Evolutionary conservation across 2,113 vertebrate species (phyloP).

Genomic region (Eulemur macaco): DNA sequence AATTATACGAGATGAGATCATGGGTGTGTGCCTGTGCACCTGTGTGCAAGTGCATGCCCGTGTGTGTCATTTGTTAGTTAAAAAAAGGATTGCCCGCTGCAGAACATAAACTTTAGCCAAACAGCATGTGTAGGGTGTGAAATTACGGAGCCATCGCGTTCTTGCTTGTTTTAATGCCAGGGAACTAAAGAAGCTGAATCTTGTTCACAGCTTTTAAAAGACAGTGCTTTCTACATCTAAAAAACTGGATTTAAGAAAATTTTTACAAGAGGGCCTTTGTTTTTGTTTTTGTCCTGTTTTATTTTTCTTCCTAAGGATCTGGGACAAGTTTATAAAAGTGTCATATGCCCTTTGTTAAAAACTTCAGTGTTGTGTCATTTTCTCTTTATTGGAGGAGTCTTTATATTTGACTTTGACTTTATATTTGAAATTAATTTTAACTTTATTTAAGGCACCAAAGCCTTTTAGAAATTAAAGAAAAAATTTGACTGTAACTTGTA

Average conservation of each 20-base stretch:
- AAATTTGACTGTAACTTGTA: neutral
- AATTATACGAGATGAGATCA: neutral
- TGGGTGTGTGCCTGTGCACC: neutral
- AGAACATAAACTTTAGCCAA: neutral
- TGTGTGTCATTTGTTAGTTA: neutral
- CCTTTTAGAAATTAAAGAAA: neutral
- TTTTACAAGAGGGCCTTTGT: neutral
- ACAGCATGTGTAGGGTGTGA: neutral
- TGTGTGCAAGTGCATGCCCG: neutral
- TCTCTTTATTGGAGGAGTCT: neutral
- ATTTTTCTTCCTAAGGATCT: neutral
- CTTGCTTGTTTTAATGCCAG: neutral
- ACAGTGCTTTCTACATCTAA: neutral
- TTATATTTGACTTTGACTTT: neutral
- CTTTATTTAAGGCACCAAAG: neutral
- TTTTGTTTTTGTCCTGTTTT: slow-evolving; percentile 30
- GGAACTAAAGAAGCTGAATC: neutral
- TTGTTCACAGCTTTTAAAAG: neutral
- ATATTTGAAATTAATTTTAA: neutral
- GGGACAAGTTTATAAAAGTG: neutral
- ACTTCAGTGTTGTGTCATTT: neutral
- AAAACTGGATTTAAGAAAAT: neutral
- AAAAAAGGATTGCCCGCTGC: neutral
- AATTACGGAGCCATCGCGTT: neutral
- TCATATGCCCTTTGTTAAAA: neutral